phyloP scores from a whole-genome alignment of 2,888 invertebrate genomes.

The Melinaea marsaeus region DNA sequence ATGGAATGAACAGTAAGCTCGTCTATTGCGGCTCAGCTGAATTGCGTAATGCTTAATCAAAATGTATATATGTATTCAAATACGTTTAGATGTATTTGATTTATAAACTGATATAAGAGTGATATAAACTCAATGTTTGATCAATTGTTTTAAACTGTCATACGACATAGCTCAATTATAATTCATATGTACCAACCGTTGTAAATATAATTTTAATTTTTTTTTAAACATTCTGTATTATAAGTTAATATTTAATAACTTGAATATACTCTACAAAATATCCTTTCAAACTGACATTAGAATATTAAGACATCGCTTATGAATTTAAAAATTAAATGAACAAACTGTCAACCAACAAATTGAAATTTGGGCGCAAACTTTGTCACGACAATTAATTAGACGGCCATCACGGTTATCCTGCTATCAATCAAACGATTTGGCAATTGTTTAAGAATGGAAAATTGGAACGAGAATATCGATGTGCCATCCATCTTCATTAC shows the following conservation, averaged over 20 bases:
- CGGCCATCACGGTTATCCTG: conserved; percentile 32
- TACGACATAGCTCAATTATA: no score
- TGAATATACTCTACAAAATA: no score
- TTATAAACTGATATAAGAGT: neutral
- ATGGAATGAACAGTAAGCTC: conserved; percentile 8
- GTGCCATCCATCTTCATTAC: conserved; percentile 28
- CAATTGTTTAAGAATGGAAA: conserved; percentile 44
- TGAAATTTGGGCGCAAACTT: conserved; percentile 28
- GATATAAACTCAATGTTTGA: neutral
- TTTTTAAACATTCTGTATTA: no score
- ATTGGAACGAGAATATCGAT: conserved; percentile 26
- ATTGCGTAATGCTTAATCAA: neutral
- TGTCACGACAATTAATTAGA: conserved; percentile 49
- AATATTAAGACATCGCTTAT: neutral
- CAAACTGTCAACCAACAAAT: conserved; percentile 10
- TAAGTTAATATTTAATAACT: no score
- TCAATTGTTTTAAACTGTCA: no score
- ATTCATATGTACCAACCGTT: no score
- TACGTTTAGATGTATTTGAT: neutral
- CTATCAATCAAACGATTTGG: conserved; percentile 51
- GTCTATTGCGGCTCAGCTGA: conserved; percentile 2
- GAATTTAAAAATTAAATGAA: neutral
- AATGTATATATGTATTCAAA: neutral
- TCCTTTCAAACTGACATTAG: neutral
- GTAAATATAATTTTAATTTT: no score